Conservation (phyloP, 2,113 vertebrate species). For the Mus pahari region DNA sequence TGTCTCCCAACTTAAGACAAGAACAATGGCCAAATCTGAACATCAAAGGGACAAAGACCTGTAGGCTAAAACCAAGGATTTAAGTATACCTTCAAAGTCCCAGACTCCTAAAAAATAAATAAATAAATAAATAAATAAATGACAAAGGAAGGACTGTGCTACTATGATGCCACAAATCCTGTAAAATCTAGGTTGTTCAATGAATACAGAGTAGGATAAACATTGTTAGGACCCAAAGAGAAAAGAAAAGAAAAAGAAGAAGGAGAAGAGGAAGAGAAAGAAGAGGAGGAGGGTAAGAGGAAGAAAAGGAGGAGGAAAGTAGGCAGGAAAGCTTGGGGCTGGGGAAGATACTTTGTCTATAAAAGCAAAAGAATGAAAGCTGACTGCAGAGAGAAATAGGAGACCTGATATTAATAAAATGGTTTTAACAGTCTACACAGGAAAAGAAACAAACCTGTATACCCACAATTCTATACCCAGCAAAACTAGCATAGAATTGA, state of each 20-base stretch:
- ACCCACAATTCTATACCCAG: neutral
- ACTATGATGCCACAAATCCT: neutral
- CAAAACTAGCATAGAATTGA: neutral
- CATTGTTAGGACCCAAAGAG: neutral
- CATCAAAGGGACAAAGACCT: neutral
- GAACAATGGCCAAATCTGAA: neutral
- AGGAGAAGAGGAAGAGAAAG: too few relatives aligned
- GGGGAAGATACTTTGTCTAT: neutral
- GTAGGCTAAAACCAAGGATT: neutral
- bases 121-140: too few relatives aligned
- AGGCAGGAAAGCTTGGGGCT: neutral
- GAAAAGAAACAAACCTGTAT: neutral
- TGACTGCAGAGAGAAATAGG: neutral
- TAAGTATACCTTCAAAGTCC: neutral
- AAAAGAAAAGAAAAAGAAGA: neutral
- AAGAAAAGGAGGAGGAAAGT: too few relatives aligned
- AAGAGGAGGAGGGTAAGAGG: too few relatives aligned
- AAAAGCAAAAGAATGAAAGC: neutral
- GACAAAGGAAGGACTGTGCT: neutral
- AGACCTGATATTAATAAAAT: neutral
- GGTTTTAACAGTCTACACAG: neutral
- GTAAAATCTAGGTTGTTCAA: neutral
- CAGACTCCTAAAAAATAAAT: neutral
- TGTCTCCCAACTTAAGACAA: neutral
- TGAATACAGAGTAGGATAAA: neutral